These are phyloP conservation scores for Chloropsis hardwickii DNA, from an alignment of 2,113 vertebrate genomes.

Conservation along the genomic window DNA sequence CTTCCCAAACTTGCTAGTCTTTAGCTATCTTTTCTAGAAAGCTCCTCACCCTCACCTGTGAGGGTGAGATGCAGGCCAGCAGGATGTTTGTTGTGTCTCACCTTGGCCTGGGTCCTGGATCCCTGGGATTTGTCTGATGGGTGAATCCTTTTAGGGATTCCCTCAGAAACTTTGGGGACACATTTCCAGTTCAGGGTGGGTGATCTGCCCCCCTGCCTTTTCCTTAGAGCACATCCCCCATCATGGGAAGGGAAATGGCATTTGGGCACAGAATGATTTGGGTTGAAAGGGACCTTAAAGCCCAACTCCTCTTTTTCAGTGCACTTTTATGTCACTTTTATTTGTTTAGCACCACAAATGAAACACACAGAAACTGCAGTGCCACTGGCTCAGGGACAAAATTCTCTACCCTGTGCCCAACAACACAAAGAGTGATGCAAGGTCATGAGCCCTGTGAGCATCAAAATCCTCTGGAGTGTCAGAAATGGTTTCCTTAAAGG, in stretches of 20 bases:
- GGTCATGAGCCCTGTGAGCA: accelerated
- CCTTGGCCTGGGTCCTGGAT: background rate
- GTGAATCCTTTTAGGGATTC: background rate
- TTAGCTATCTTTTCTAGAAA: background rate
- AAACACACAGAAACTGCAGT: background rate
- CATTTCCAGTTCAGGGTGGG: background rate
- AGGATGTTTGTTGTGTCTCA: background rate
- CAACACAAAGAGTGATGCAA: background rate
- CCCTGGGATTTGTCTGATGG: background rate
- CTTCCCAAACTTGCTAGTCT: background rate
- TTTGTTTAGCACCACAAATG: background rate
- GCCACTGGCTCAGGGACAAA: background rate
- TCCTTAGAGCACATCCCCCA: background rate
- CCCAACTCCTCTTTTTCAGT: background rate
- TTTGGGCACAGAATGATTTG: background rate
- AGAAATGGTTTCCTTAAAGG: background rate
- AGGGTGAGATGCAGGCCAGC: background rate
- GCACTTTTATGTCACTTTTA: background rate
- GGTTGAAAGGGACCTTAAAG: background rate
- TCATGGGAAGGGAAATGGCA: background rate
- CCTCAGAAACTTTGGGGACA: background rate
- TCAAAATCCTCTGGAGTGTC: background rate
- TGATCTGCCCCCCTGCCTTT: background rate
- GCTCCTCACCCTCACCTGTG: background rate
- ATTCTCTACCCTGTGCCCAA: background rate